Evolutionary conservation across 2,888 invertebrate species (phyloP), one percentile per base, ranked within the genome.

Genomic region (Melinaea menophilus): DNA sequence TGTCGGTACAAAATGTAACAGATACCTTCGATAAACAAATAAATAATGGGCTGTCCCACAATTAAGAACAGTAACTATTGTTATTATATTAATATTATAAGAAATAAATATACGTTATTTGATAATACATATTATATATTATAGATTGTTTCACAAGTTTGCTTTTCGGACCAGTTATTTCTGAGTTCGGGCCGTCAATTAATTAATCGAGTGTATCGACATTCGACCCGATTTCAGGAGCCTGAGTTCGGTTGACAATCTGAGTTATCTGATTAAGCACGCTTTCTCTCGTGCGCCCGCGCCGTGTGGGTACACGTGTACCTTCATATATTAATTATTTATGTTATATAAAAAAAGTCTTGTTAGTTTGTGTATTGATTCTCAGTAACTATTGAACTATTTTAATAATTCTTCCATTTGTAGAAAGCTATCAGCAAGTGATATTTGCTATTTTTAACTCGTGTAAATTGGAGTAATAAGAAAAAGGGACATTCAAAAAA

Each of bases 161-260:
- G 83, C 82, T 74, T 79, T 76, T 76, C 79, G 82, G 78, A 81
- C 88, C 86, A 87, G 85, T 86, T 87, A 82, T 80, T 79, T 82
- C 79, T 82, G 37, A 37, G 87, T 86, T 86, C 82, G 86, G 85
- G 77, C 82, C 85, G 88, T 86, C 89, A 86, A 87, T 87, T 89
- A 90, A 90, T 90, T 88, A 89, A 88, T 86, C 86, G 89, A 86
- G 87, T 88, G 85, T 88, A 89, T 88, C 89, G 89, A 90, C 88
- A 87, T 85, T 86, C 87, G 90, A 89, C 89, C 90, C 87, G 87
- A 87, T 89, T 90, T 88, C 90, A 88, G 90, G 88, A 88, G 88
- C 85, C 69, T 82, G 84, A 70, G 68, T 73, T 81, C 82, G 85
- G 88, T 90, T 90, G 90, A 90, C 90, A 89, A 90, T 88, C 85